Percentiles rank a stretch among this genome's conserved stretches.
These are phyloP conservation scores for Podotricha telesiphe DNA, from an alignment of 2,888 invertebrate species.

Conservation along the genomic window DNA sequence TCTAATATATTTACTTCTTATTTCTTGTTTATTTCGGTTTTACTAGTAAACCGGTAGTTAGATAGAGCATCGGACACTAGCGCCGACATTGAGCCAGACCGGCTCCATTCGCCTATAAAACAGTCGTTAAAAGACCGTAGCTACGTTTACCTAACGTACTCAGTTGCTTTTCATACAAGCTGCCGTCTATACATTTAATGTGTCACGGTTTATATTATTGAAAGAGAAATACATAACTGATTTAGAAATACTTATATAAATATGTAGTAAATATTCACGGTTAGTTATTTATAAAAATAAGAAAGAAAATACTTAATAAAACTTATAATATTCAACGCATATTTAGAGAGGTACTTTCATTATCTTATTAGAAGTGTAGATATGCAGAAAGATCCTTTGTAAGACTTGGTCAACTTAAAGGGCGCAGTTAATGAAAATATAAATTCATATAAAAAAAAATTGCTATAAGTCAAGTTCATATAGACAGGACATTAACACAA, in stretches of 20 bases:
- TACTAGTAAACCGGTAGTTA: conserved; percentile 19
- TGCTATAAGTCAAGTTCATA: no score
- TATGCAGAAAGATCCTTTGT: no score
- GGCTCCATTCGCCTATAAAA: conserved; percentile 74
- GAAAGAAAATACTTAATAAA: not conserved
- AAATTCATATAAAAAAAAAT: no score
- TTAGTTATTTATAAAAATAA: not conserved
- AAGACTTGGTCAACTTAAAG: no score
- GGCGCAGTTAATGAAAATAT: no score
- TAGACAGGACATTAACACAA: no score
- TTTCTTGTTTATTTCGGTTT: conserved; percentile 19
- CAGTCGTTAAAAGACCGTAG: conserved; percentile 60
- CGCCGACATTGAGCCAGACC: conserved; percentile 38
- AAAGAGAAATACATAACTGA: conserved; percentile 4
- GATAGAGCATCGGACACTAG: conserved; percentile 24
- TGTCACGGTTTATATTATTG: conserved; percentile 30
- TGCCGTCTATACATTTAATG: conserved; percentile 32
- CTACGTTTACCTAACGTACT: conserved; percentile 40
- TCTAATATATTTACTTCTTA: not conserved
- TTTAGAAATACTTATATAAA: not conserved
- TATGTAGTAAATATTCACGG: not conserved
- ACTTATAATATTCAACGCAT: no score
- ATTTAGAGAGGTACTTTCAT: no score
- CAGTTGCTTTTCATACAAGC: conserved; percentile 24
- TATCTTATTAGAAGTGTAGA: no score